Conservation (phyloP, 2,888 invertebrate genomes). For the Tanypteryx hageni region DNA sequence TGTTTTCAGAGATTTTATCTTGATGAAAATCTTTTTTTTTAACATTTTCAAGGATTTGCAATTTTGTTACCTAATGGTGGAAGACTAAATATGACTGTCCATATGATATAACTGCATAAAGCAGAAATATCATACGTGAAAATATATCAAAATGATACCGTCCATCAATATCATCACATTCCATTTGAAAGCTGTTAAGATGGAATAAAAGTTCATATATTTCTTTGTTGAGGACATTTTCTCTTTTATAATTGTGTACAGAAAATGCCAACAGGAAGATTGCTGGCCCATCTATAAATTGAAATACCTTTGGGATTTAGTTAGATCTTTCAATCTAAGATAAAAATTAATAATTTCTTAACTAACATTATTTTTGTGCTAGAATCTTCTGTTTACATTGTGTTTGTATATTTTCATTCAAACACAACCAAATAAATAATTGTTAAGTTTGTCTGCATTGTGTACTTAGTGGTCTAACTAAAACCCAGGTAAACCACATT, state of each 20-base stretch:
- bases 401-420: slow-evolving; percentile 63
- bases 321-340: slow-evolving; percentile 45
- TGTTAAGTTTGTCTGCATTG: slow-evolving; percentile 61
- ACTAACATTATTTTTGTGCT: slow-evolving; percentile 62
- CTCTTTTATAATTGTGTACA: not conserved
- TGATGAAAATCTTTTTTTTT: no score
- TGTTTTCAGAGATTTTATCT: slow-evolving; percentile 54
- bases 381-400: slow-evolving; percentile 56
- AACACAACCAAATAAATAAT: slow-evolving; percentile 61
- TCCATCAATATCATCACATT: slow-evolving; percentile 62
- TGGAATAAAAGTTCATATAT: slow-evolving; percentile 46
- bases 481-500: slow-evolving; percentile 64
- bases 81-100: slow-evolving; percentile 48
- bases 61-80: slow-evolving; percentile 36
- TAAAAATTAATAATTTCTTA: slow-evolving; percentile 19
- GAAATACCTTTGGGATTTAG: slow-evolving; percentile 60
- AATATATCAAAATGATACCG: slow-evolving; percentile 66
- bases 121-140: slow-evolving; percentile 31
- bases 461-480: slow-evolving; percentile 65
- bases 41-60: slow-evolving; percentile 26
- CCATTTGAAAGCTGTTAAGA: slow-evolving; percentile 45
- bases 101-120: slow-evolving; percentile 45
- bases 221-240: slow-evolving; percentile 53
- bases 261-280: slow-evolving; percentile 32
- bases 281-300: slow-evolving; percentile 36